Percentiles rank a stretch among this genome's conserved stretches.
Evolutionary conservation across 2,888 invertebrate genomes (phyloP).

Genomic region (Cephus runcator): DNA sequence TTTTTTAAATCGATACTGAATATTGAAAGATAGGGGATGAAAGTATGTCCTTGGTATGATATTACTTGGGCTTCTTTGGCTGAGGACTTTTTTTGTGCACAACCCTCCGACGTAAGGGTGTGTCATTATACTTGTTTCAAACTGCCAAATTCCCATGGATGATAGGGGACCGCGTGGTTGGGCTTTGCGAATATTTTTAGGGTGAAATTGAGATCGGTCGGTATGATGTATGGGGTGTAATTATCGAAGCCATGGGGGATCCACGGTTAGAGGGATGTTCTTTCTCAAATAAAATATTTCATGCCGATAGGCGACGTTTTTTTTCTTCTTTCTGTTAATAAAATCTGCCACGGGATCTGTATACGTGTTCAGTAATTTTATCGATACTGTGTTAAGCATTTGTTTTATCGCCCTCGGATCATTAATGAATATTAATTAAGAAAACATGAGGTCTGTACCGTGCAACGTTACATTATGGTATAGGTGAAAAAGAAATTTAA

Average conservation of each 20-base stretch:
- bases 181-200: background rate
- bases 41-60: background rate
- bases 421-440: background rate
- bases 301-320: background rate
- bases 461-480: background rate
- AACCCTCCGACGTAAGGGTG: background rate
- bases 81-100: background rate
- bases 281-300: background rate
- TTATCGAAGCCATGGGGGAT: background rate
- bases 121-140: background rate
- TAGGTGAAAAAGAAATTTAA: background rate
- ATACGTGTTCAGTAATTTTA: background rate
- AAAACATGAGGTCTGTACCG: background rate
- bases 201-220: background rate
- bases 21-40: background rate
- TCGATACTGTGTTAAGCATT: background rate
- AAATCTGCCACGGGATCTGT: background rate
- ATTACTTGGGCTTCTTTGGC: background rate
- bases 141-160: background rate
- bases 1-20: background rate
- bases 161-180: background rate
- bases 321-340: background rate
- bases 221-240: background rate
- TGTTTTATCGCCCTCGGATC: background rate
- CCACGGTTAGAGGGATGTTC: background rate